Evolutionary conservation across 2,797 vertebrate species (phyloP), one percentile per base, ranked within the genome.

Genomic region (Pseudomugil tenellus): DNA sequence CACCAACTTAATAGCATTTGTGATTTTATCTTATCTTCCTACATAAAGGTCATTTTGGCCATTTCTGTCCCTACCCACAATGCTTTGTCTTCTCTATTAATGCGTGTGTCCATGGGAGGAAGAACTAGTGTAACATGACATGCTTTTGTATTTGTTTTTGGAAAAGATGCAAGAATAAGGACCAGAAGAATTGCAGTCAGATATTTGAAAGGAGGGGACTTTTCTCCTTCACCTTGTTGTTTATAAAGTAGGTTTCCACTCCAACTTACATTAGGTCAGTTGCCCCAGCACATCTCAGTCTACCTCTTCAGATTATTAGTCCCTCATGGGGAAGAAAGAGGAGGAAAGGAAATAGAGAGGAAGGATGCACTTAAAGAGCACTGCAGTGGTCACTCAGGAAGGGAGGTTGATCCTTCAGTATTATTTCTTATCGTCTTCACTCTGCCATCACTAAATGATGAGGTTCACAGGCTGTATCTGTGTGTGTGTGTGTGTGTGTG

Each of bases 21-120:
- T 85, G 76, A 82, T 84, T 90, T 89, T 86, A 92, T 92, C 86
- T 87, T 90, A 92, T 92, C 85, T 89, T 61, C 70, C 58, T 70
- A 48, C 66, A 89, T 80, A 91, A 91, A 89, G 71, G 67, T 78
- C 63, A 71, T 83, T 81, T 70, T 66, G 16, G 41, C 75, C 77
- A 69, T 32, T 81, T 77, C 68, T 60, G 70, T 81, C 61, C 63
- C 51, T 58, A 52, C 69, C 51, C 64, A 72, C 69, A 79, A 46
- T 61, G 57, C 55, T 73, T 23, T 69, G 37, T 72, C 46, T 54
- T 56, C 56, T 28, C 41, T 78, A 73, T 74, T 74, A 68, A 66
- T 84, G 74, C 80, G 76, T 81, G 73, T 76, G 67, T 76, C 34
- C 12, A 37, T 72, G 66, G 63, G 72, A 76, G 72, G 81, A 63